phyloP scores from a whole-genome alignment of 2,113 vertebrate species.

The Lepus timidus region DNA sequence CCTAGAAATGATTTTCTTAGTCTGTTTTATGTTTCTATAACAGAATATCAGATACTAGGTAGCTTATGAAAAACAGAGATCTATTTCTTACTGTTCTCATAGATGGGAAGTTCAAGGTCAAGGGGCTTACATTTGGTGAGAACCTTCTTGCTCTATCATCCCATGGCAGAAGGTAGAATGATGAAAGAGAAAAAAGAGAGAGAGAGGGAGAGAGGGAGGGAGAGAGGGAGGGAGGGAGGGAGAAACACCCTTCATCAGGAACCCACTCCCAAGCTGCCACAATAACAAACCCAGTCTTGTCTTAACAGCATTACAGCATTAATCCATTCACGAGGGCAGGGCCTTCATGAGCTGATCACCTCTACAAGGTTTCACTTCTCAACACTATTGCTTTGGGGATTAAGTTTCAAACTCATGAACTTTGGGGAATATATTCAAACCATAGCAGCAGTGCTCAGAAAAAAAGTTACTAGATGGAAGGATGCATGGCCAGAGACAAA shows the following conservation, averaged over 20 bases:
- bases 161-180: not conserved
- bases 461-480: not conserved
- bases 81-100: not conserved
- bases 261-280: not conserved
- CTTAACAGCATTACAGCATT: not conserved
- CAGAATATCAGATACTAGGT: not conserved
- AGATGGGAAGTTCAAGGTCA: not conserved
- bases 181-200: too few species aligned
- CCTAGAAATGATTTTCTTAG: not conserved
- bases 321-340: not conserved
- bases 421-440: not conserved
- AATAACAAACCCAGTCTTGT: not conserved
- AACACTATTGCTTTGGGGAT: not conserved
- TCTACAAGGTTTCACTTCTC: not conserved
- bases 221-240: not conserved
- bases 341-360: not conserved
- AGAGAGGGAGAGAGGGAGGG: not conserved
- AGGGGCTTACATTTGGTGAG: not conserved
- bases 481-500: not conserved
- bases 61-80: not conserved
- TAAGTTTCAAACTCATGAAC: not conserved
- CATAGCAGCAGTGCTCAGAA: not conserved
- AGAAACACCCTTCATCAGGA: not conserved
- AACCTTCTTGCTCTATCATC: not conserved
- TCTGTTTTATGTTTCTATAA: not conserved